Evolutionary conservation across 1,140 invertebrate species (phyloP), one percentile per base, ranked within the genome.

Genomic region (Dryas iulia): DNA sequence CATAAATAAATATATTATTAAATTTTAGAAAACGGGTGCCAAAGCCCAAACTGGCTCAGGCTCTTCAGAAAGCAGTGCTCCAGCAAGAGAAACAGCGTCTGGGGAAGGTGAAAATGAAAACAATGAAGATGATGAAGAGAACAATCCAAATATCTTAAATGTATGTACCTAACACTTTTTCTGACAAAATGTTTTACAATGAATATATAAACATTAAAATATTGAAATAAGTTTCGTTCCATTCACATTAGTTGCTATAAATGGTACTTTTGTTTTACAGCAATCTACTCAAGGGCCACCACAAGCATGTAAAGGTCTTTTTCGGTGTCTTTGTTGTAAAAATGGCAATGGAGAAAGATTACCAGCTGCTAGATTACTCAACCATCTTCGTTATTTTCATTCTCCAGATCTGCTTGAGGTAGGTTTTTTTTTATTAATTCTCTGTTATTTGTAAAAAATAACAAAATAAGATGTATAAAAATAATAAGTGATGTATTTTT

Each of bases 351-450:
- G 74, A 31, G 81, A 82, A 60, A 70, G 82, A 54, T 71, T 90
- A 66, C 89, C 89, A 14, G 61, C 82, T 57, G 86, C 82, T 14
- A 83, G 89, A 57, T 75, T 91, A 68, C 81, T 91, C 39, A 91
- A 90, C 69, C 89, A 90, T 74, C 78, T 91, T 26, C 87, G 89
- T 59, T 90, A 91, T 79, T 90, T 81, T 74, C 89, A 91, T 64
- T 70, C 83, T 75, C 81, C 86, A 33, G 83, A 87, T 73, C 81
- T 91, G 61, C 80, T 90, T 74, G 87, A 91, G 86, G 89, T 91
- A 82, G 71, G 14, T 62, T 21, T 57, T 52, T 60, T 58, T 56
- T 64, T 60, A 63, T 47, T 53, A 24, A 14, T 66, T 31, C 30
- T 14, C 0, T 35, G 4, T 14, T 35, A 35, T 14, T 39, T 4